These are phyloP conservation scores for Sturnira hondurensis DNA, from an alignment of 2,113 vertebrate genomes.

Conservation along the genomic window DNA sequence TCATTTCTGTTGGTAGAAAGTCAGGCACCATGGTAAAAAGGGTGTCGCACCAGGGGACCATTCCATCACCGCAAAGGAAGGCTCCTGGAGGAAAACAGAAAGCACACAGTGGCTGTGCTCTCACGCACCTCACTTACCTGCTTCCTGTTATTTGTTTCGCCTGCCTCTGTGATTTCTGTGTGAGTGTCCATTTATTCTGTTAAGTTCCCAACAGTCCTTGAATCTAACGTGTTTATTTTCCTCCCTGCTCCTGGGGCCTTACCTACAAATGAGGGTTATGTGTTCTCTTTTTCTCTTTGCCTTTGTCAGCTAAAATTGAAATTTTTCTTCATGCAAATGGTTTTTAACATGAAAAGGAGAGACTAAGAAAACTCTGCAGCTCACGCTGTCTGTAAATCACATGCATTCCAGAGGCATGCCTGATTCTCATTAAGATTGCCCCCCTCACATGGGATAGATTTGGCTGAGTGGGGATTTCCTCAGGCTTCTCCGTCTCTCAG, in stretches of 20 bases:
- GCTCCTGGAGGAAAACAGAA: neutral
- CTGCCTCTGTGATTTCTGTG: neutral
- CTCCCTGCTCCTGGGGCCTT: neutral
- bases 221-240: neutral
- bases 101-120: neutral
- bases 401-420: conserved; percentile 21
- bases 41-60: conserved; percentile 11
- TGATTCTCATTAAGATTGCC: conserved; percentile 72
- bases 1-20: neutral
- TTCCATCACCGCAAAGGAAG: conserved; percentile 41
- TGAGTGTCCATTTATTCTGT: neutral
- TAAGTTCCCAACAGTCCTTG: no score
- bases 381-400: conserved; percentile 53
- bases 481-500: conserved; percentile 35
- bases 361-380: conserved; percentile 53
- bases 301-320: conserved; percentile 69
- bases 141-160: neutral
- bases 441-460: conserved; percentile 75
- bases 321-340: conserved; percentile 48
- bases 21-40: conserved; percentile 15
- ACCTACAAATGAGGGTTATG: neutral
- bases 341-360: conserved; percentile 58
- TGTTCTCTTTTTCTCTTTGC: conserved; percentile 26
- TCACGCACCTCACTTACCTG: neutral
- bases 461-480: conserved; percentile 64